Percentiles rank a stretch among this genome's conserved stretches.
These are phyloP conservation scores for Sorex araneus DNA, from an alignment of 2,113 vertebrate species.

Conservation along the genomic window DNA sequence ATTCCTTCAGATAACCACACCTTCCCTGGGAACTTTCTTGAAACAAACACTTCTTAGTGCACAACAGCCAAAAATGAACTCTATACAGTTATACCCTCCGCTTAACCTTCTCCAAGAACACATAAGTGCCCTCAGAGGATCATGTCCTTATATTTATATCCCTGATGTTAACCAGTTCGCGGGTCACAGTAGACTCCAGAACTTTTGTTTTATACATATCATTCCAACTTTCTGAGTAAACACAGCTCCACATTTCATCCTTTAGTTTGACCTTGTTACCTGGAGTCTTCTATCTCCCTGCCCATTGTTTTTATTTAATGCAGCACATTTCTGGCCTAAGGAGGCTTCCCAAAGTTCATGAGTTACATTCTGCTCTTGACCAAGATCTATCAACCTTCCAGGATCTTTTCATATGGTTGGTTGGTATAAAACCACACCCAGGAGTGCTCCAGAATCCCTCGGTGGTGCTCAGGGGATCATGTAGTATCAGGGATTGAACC, in stretches of 20 bases:
- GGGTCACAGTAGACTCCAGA: not conserved
- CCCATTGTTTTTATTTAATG: slow-evolving; percentile 1
- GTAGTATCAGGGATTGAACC: no score
- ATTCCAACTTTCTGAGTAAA: not conserved
- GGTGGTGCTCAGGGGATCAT: no score
- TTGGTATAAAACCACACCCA: no score
- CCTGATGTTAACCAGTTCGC: not conserved
- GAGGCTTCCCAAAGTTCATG: not conserved
- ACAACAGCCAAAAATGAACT: not conserved
- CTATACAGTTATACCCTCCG: rapidly evolving
- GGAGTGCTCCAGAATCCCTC: no score
- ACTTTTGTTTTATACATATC: not conserved
- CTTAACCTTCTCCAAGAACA: no score
- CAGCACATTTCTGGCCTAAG: not conserved
- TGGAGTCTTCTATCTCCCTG: not conserved
- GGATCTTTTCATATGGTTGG: not conserved
- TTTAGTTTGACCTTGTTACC: not conserved
- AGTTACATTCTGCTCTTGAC: not conserved
- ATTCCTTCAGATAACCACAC: not conserved
- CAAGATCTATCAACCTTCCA: not conserved
- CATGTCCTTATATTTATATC: not conserved
- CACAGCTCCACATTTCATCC: not conserved
- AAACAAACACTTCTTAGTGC: not conserved
- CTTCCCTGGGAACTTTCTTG: not conserved
- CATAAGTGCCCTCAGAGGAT: not conserved